Conservation (phyloP, 2,113 vertebrate genomes). For the Neofelis nebulosa region DNA sequence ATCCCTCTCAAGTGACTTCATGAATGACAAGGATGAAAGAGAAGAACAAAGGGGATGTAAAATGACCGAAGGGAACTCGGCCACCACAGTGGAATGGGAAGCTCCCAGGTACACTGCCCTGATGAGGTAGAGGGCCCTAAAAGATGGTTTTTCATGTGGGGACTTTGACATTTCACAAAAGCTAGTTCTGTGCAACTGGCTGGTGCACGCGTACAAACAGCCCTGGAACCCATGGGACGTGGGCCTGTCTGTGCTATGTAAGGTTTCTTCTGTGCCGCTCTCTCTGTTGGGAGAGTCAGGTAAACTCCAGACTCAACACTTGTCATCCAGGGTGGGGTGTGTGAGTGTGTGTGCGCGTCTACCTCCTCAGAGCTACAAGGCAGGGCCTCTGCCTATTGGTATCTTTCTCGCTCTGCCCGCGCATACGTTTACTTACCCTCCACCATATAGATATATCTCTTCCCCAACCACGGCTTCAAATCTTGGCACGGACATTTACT, state of each 20-base stretch:
- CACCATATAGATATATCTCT: neutral
- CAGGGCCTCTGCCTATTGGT: neutral
- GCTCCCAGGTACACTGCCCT: neutral
- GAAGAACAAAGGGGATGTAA: neutral
- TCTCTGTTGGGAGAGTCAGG: neutral
- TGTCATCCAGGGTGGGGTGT: fast-evolving
- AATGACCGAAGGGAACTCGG: neutral
- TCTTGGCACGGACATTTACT: neutral
- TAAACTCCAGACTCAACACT: neutral
- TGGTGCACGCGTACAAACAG: neutral
- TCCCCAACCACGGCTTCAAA: neutral
- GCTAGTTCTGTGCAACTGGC: neutral
- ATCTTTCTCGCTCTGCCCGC: neutral
- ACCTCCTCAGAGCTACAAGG: neutral
- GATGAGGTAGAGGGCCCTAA: neutral
- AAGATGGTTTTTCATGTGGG: neutral
- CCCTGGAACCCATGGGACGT: fast-evolving
- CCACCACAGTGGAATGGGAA: neutral
- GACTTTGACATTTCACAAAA: neutral
- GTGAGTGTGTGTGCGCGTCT: neutral
- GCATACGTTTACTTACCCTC: neutral
- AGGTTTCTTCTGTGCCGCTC: neutral
- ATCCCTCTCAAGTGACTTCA: neutral
- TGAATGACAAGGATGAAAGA: neutral
- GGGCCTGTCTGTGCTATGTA: neutral